Evolutionary conservation across 2,797 vertebrate genomes (phyloP).

Genomic region (Hapalemur alaotrensis): DNA sequence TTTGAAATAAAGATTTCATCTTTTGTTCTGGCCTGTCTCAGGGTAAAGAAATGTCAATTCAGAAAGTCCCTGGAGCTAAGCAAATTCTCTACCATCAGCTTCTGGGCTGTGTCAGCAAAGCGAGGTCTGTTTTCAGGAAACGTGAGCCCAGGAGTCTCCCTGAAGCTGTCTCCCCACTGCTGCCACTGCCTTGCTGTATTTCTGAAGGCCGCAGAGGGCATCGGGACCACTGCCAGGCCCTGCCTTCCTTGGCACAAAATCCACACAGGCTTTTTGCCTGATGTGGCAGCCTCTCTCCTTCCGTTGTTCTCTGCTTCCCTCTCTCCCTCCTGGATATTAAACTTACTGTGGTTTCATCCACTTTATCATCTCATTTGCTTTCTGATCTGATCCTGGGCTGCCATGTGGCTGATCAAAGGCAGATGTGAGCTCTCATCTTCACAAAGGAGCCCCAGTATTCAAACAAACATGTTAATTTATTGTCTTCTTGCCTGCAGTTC

Average conservation of each 20-base stretch:
- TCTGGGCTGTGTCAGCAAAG: slow-evolving; percentile 54
- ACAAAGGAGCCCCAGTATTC: slow-evolving; percentile 68
- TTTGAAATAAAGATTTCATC: slow-evolving; percentile 57
- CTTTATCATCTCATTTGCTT: slow-evolving; percentile 84
- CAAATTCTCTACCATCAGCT: slow-evolving; percentile 24
- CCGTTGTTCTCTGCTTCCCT: slow-evolving; percentile 26
- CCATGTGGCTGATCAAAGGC: slow-evolving; percentile 83
- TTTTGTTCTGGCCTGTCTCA: slow-evolving; percentile 48
- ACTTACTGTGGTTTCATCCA: slow-evolving; percentile 66
- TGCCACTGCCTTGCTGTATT: background rate
- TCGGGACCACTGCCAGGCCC: background rate
- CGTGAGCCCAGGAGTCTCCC: background rate
- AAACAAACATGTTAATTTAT: slow-evolving; percentile 77
- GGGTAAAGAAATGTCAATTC: slow-evolving; percentile 59
- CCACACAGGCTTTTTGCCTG: background rate
- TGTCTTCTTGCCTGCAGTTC: slow-evolving; percentile 65
- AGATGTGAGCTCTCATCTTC: slow-evolving; percentile 69
- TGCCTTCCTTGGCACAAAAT: slow-evolving; percentile 3
- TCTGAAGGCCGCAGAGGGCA: background rate
- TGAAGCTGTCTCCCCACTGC: background rate
- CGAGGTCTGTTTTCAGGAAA: slow-evolving; percentile 48
- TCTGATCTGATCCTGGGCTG: slow-evolving; percentile 82
- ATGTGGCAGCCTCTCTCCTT: background rate
- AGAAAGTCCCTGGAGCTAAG: slow-evolving; percentile 57
- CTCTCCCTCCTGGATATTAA: background rate